phyloP scores from a whole-genome alignment of 2,113 vertebrate genomes.

The Austrofundulus limnaeus region DNA sequence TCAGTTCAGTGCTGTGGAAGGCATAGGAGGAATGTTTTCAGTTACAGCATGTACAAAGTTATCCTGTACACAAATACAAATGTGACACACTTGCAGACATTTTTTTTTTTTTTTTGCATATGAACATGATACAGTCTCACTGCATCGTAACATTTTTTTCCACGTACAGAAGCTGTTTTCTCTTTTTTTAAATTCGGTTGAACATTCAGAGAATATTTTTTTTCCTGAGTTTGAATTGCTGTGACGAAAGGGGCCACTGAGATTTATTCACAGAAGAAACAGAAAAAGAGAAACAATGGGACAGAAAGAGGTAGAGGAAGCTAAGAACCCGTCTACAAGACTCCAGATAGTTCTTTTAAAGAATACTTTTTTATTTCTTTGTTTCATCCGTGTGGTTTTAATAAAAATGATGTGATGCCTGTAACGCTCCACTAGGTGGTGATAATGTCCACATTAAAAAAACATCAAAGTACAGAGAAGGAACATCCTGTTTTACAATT shows the following conservation, averaged over 20 bases:
- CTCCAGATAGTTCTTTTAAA: too few relatives aligned
- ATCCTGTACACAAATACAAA: constrained; percentile 90
- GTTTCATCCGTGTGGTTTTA: too few relatives aligned
- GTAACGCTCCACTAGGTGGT: too few relatives aligned
- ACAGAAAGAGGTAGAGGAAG: constrained; percentile 32
- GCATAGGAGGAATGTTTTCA: constrained; percentile 95
- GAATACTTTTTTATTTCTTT: too few relatives aligned
- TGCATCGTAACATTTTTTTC: constrained; percentile 85
- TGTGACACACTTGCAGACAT: constrained; percentile 86
- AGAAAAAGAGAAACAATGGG: constrained; percentile 48
- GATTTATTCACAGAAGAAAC: constrained; percentile 62
- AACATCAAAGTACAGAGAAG: too few relatives aligned
- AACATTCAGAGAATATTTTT: constrained; percentile 95
- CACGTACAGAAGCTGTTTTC: constrained; percentile 88
- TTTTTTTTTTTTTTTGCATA: constrained; percentile 88
- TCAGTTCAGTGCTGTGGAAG: constrained; percentile 84
- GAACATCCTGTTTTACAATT: too few relatives aligned
- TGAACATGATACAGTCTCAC: constrained; percentile 93
- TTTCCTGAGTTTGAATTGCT: constrained; percentile 98
- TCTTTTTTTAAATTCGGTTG: constrained; percentile 93
- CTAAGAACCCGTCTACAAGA: not conserved
- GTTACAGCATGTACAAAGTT: constrained; percentile 85
- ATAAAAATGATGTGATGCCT: too few relatives aligned
- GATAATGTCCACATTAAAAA: too few relatives aligned
- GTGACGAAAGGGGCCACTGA: constrained; percentile 92